These are phyloP conservation scores for Falco peregrinus DNA, from an alignment of 2,797 vertebrate genomes.

Conservation along the genomic window DNA sequence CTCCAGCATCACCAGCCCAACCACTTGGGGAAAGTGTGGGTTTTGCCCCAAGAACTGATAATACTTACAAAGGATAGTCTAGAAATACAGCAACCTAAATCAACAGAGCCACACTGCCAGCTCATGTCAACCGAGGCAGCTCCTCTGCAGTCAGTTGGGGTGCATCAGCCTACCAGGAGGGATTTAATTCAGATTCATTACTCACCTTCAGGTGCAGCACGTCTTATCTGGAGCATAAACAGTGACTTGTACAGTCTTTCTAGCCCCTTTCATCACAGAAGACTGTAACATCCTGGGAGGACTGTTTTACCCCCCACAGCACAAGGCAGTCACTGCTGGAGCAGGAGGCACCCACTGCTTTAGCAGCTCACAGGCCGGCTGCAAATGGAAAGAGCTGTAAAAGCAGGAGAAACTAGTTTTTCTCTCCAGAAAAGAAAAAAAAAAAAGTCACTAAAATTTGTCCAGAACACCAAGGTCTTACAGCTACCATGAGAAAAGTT, in stretches of 20 bases:
- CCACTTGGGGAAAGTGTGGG: background rate
- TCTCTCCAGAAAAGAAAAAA: background rate
- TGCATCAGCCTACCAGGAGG: background rate
- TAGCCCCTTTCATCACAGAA: background rate
- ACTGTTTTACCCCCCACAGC: background rate
- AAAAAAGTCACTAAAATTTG: background rate
- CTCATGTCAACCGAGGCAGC: background rate
- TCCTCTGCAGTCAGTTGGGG: background rate
- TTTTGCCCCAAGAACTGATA: background rate
- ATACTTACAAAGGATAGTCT: background rate
- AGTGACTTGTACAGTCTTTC: background rate
- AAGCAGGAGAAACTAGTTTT: background rate
- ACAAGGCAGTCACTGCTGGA: background rate
- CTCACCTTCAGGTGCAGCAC: background rate
- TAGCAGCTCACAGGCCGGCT: background rate
- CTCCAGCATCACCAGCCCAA: background rate
- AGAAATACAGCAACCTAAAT: background rate
- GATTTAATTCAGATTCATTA: background rate
- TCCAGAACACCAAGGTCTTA: background rate
- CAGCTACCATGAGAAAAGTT: background rate
- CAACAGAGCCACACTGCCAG: fast-evolving
- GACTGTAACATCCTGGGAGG: background rate
- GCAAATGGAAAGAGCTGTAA: background rate
- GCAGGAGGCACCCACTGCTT: background rate
- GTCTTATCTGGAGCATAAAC: background rate